Percentiles rank a stretch among this genome's conserved stretches.
These are phyloP conservation scores for Dorcus parallelipipedus DNA, from an alignment of 2,888 invertebrate genomes.

Conservation along the genomic window DNA sequence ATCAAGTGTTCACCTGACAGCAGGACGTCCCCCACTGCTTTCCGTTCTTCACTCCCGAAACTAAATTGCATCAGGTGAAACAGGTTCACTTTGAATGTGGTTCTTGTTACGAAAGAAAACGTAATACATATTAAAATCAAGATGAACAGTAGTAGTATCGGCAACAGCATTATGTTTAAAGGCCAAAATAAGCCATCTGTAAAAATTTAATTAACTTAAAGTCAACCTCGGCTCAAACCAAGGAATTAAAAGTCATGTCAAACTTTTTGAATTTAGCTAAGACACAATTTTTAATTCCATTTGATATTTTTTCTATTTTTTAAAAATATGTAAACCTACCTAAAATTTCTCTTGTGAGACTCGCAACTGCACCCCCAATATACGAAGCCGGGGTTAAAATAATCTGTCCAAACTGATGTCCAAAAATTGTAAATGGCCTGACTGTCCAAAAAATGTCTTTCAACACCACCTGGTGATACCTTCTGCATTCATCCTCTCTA, in stretches of 20 bases:
- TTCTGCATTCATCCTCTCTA: slow-evolving; percentile 12
- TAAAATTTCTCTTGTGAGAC: slow-evolving; percentile 14
- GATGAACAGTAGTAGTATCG: slow-evolving; percentile 13
- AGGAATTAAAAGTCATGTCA: too few species aligned
- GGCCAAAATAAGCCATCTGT: neutral
- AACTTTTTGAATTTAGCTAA: too few species aligned
- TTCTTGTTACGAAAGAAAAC: slow-evolving; percentile 17
- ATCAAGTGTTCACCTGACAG: slow-evolving; percentile 14
- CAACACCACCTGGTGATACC: slow-evolving; percentile 13
- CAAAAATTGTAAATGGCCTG: slow-evolving; percentile 17
- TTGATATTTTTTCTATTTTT: too few species aligned
- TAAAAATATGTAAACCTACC: neutral
- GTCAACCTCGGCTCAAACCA: too few species aligned
- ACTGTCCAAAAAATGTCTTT: slow-evolving; percentile 18
- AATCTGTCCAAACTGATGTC: slow-evolving; percentile 18
- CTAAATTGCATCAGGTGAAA: slow-evolving; percentile 14
- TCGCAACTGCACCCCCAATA: slow-evolving; percentile 15
- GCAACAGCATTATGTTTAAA: neutral
- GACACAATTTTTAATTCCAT: too few species aligned
- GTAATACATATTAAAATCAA: slow-evolving; percentile 15
- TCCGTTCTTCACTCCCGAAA: slow-evolving; percentile 17
- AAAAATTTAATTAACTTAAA: neutral
- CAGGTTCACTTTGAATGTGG: slow-evolving; percentile 17
- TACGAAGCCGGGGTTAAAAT: slow-evolving; percentile 17
- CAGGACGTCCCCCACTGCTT: slow-evolving; percentile 9